Conservation (phyloP, 2,797 vertebrate species). For the Acomys russatus region DNA sequence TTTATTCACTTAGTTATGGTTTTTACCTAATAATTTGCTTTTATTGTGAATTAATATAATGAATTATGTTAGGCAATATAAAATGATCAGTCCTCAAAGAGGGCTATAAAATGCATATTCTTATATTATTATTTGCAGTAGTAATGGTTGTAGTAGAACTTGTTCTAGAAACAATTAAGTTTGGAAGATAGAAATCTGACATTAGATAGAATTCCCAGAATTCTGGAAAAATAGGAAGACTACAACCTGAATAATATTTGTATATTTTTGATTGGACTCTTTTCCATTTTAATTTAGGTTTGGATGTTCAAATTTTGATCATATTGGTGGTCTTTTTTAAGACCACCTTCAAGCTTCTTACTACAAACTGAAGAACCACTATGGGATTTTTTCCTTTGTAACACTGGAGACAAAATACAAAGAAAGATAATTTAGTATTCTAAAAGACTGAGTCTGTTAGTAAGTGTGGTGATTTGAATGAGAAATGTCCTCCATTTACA, state of each 20-base stretch:
- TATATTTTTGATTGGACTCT: not conserved
- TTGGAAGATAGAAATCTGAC: not conserved
- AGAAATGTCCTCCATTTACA: not conserved
- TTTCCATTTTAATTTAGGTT: not conserved
- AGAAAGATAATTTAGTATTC: not conserved
- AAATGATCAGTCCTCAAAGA: not conserved
- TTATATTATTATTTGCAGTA: not conserved
- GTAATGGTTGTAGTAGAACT: not conserved
- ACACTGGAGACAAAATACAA: not conserved
- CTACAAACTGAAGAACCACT: not conserved
- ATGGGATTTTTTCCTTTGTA: not conserved
- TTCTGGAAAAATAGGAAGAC: not conserved
- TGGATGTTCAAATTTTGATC: conserved; percentile 1
- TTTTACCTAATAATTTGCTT: conserved; percentile 6
- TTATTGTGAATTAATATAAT: not conserved
- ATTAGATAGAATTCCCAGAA: not conserved
- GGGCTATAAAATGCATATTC: not conserved
- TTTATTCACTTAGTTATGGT: conserved; percentile 66
- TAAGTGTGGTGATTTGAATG: not conserved
- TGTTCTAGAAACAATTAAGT: not conserved
- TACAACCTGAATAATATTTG: not conserved
- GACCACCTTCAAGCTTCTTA: not conserved
- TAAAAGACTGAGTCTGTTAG: not conserved
- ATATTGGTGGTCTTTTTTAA: not conserved
- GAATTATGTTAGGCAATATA: not conserved